Evolutionary conservation across 2,888 invertebrate genomes (phyloP).

Genomic region (Trichopria drosophilae): DNA sequence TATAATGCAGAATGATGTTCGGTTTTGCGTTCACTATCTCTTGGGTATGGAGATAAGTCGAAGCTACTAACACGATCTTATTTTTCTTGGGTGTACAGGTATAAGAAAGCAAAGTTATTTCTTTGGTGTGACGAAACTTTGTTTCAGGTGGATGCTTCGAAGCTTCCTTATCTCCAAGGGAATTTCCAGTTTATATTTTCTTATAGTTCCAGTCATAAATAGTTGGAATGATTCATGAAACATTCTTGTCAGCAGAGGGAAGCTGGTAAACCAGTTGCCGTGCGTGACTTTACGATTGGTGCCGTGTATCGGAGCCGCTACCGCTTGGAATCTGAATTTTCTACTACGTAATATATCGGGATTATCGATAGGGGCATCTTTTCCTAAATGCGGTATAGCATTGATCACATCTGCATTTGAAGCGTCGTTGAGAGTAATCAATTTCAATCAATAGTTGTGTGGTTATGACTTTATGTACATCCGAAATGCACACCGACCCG

Average conservation of each 20-base stretch:
- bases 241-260: constrained; percentile 16
- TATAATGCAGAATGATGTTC: constrained; percentile 6
- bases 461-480: no score
- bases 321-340: no score
- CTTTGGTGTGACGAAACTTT: no score
- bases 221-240: constrained; percentile 20
- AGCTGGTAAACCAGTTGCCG: no score
- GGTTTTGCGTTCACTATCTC: constrained; percentile 6
- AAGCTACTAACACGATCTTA: constrained; percentile 1
- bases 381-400: constrained; percentile 24
- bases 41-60: no score
- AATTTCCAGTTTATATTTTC: constrained; percentile 35
- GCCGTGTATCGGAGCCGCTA: no score
- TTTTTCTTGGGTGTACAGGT: constrained; percentile 1
- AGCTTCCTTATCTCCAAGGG: constrained; percentile 24
- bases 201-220: constrained; percentile 30
- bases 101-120: not conserved
- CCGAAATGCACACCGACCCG: no score
- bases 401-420: no score
- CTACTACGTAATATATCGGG: constrained; percentile 8
- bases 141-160: constrained; percentile 15
- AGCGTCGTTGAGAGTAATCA: no score
- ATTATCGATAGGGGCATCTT: not conserved
- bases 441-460: no score
- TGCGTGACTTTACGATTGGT: no score